phyloP scores from a whole-genome alignment of 2,113 vertebrate species.

The Takifugu bimaculatus region DNA sequence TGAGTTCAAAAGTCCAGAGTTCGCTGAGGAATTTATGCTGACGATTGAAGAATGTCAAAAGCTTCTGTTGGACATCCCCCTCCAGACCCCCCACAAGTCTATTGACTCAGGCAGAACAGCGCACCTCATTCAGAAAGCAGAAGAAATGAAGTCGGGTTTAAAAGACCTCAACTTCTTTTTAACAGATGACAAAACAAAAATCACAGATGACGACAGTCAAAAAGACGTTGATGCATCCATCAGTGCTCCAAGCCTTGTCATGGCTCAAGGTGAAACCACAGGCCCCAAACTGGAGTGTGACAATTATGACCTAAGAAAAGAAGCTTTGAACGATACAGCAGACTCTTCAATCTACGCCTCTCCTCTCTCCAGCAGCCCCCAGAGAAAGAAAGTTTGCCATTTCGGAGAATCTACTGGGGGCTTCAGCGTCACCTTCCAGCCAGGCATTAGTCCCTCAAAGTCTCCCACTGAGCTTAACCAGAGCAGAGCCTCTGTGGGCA shows the following conservation, averaged over 20 bases:
- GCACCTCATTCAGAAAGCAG: conserved; percentile 92
- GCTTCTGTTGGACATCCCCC: conserved; percentile 78
- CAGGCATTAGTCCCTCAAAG: conserved; percentile 89
- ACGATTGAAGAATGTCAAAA: conserved; percentile 92
- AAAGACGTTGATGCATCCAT: conserved; percentile 33
- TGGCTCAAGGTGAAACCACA: conserved; percentile 76
- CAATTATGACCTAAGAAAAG: conserved; percentile 86
- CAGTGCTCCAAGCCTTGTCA: conserved; percentile 67
- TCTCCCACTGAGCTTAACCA: conserved; percentile 90
- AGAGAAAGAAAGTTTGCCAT: conserved; percentile 89
- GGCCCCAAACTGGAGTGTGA: conserved; percentile 89
- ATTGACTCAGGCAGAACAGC: conserved; percentile 90
- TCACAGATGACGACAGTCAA: conserved; percentile 72
- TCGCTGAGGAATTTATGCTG: conserved; percentile 88
- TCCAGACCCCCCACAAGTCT: conserved; percentile 97
- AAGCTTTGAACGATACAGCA: conserved; percentile 81
- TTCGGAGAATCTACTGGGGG: conserved; percentile 92
- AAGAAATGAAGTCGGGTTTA: conserved; percentile 95
- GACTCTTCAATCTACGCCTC: conserved; percentile 83
- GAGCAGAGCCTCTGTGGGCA: conserved; percentile 84
- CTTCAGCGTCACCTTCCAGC: conserved; percentile 95
- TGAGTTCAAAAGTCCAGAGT: conserved; percentile 91
- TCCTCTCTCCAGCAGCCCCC: conserved; percentile 81
- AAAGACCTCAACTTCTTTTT: conserved; percentile 93
- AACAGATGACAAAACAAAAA: conserved; percentile 86